A percentile compares a stretch with the other conserved stretches of the same genome.
Conservation (phyloP, 1,140 invertebrate genomes). For the Cataglyphis hispanica region DNA sequence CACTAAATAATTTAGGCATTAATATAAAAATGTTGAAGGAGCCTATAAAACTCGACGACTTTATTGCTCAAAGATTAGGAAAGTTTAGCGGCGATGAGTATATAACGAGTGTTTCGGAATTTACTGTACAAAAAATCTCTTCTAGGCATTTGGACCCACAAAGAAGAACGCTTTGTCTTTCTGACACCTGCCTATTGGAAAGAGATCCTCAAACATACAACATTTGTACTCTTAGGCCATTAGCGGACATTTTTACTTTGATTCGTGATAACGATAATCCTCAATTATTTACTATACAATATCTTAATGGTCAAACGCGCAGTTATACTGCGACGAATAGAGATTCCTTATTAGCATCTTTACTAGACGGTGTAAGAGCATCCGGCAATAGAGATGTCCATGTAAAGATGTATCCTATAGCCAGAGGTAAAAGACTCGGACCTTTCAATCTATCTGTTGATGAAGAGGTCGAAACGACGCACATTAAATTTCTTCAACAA, state of each 20-base stretch:
- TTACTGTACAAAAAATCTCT: constrained; percentile 95
- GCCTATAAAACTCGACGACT: constrained; percentile 94
- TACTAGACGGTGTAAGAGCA: constrained; percentile 98
- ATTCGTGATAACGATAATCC: constrained; percentile 96
- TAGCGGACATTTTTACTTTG: constrained; percentile 96
- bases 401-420: constrained; percentile 94
- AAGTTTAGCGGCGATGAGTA: constrained; percentile 94
- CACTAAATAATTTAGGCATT: constrained; percentile 93
- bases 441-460: constrained; percentile 96
- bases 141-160: constrained; percentile 92
- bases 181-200: constrained; percentile 98
- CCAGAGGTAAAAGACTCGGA: constrained; percentile 94
- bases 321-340: constrained; percentile 96
- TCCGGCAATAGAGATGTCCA: constrained; percentile 99
- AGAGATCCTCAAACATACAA: constrained; percentile 98
- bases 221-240: constrained; percentile 94
- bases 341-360: constrained; percentile 97
- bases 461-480: constrained; percentile 97
- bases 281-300: constrained; percentile 97
- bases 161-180: constrained; percentile 96
- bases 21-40: constrained; percentile 94
- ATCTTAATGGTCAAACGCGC: constrained; percentile 95
- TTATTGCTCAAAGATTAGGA: constrained; percentile 94
- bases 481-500: constrained; percentile 94
- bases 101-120: constrained; percentile 96